Base-by-base conservation (phyloP, 2,888 invertebrate genomes). In the Drosophila koepferae region DNA sequence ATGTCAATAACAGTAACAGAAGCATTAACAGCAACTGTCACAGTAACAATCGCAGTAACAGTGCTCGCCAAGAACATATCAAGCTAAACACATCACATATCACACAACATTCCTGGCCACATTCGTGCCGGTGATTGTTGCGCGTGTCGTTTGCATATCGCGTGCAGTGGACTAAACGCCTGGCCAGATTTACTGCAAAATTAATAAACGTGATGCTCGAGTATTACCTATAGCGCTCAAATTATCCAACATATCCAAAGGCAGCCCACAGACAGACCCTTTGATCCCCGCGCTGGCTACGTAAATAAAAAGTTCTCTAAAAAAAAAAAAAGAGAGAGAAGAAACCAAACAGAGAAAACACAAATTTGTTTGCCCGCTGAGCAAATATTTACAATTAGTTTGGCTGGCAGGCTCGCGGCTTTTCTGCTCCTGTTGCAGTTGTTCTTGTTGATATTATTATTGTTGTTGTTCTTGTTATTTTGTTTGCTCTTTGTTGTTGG, bases 361-460 rank as follows among this genome's bases (percentile, higher is more conserved):
- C 54, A 77, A 77, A 70, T 78, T 76, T 76, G 79, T 79, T 79
- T 72, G 72, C 59, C 41, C 65, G 59, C 63, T 61, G 65, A 59
- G 75, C 81, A 81, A 81, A 81, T 79, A 81, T 81, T 81, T 81
- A 66, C 79, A 81, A 81, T 81, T 81, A 74, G 81, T 76, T 73
- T 74, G 76, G 61, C 68, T 70, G 73, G 60, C 62, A 63, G 68
- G 67, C 65, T 74, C 66, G 77, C 56, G 74, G 66, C 51, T 59
- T 64, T 72, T 38, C 44, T 41, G 18, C 46, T 36, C 64, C 59
- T 63, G 55, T 71, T 70, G 74, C 61, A 62, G 62, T 78, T 64
- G 31, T 46, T 49, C 44, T 43, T 31, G 61, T 67, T 60, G 31
- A 40, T 64, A 51, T 51, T 48, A 51, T 51, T 48, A 41, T n/a